Conservation (phyloP, 2,888 invertebrate genomes). For the Pristionchus mayeri region DNA sequence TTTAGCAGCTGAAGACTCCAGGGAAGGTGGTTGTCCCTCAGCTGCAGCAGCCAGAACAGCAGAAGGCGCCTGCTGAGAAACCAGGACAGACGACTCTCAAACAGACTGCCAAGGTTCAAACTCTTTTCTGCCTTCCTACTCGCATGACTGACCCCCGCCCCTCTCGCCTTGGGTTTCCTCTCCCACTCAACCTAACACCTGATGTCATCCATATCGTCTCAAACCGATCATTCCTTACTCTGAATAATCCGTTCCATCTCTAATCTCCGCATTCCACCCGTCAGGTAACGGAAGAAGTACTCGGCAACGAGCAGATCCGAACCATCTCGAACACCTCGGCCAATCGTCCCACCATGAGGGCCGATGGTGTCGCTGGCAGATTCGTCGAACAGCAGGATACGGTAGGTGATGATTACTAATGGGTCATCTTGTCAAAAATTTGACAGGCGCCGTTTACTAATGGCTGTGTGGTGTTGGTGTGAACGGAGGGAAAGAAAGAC, state of each 20-base stretch:
- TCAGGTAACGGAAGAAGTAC: conserved; percentile 47
- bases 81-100: conserved; percentile 57
- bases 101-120: conserved; percentile 61
- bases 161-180: conserved; percentile 16
- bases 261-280: conserved; percentile 23
- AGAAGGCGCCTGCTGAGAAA: conserved; percentile 26
- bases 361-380: conserved; percentile 42
- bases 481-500: conserved; percentile 22
- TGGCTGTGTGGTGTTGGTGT: neutral
- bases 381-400: conserved; percentile 45
- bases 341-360: conserved; percentile 40
- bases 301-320: conserved; percentile 39
- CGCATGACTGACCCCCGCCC: conserved; percentile 17
- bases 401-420: conserved; percentile 20
- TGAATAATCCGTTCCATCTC: conserved; percentile 19
- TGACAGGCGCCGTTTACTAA: conserved; percentile 42
- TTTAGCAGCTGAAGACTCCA: conserved; percentile 44
- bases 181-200: conserved; percentile 36
- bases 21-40: conserved; percentile 23
- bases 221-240: neutral
- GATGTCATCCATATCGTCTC: neutral
- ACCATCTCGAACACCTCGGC: conserved; percentile 42
- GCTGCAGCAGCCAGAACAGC: neutral
- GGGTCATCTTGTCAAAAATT: neutral
- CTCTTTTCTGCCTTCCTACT: neutral